These are phyloP conservation scores for Chorisops tibialis DNA, from an alignment of 2,888 invertebrate species.

Conservation along the genomic window DNA sequence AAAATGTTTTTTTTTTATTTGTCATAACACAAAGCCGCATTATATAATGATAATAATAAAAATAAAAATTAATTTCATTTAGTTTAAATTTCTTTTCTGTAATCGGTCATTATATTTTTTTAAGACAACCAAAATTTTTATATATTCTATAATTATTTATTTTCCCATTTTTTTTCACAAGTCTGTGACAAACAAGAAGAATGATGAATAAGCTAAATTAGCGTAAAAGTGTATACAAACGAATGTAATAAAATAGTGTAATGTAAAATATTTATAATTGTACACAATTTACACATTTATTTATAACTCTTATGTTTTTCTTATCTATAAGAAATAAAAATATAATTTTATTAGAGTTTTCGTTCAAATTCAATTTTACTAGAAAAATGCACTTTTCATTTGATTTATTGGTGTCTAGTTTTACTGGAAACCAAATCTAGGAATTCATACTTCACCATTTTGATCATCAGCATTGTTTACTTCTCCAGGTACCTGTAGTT, in stretches of 20 bases:
- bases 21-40: conserved; percentile 11
- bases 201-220: conserved; percentile 7
- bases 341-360: not conserved
- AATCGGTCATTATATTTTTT: not conserved
- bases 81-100: not conserved
- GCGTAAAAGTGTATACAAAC: conserved; percentile 2
- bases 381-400: conserved; percentile 22
- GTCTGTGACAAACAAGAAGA: not conserved
- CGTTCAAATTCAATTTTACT: conserved; percentile 16
- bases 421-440: conserved; percentile 15
- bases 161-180: not conserved
- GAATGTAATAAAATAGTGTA: conserved; percentile 4
- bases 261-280: not conserved
- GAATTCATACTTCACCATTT: conserved; percentile 20
- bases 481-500: conserved; percentile 29
- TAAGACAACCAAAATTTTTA: conserved; percentile 9
- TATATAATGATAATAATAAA: conserved; percentile 1
- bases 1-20: conserved; percentile 17
- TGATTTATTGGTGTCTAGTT: conserved; percentile 7
- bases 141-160: not conserved
- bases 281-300: not conserved
- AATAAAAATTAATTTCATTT: conserved; percentile 6
- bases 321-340: conserved; percentile 8
- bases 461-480: conserved; percentile 13
- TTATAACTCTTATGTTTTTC: conserved; percentile 1